Conservation (phyloP, 1,140 invertebrate genomes). For the Drosophila saltans region DNA sequence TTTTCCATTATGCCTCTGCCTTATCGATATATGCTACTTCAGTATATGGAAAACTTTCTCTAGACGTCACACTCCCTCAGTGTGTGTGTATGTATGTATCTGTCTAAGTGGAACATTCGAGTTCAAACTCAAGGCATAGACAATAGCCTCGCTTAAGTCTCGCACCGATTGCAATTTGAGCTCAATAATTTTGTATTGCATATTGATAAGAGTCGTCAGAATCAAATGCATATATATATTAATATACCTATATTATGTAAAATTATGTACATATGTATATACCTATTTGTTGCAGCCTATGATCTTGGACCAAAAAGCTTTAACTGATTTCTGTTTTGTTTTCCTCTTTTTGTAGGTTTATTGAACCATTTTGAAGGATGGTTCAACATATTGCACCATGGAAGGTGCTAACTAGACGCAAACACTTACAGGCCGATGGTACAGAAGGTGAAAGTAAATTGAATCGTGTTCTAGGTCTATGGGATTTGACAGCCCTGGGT, state of each 20-base stretch:
- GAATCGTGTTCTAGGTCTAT: constrained; percentile 86
- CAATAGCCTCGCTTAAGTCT: constrained; percentile 49
- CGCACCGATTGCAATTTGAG: constrained; percentile 59
- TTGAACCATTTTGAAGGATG: constrained; percentile 50
- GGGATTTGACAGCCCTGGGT: constrained; percentile 91
- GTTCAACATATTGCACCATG: constrained; percentile 69
- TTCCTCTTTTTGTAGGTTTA: constrained; percentile 47
- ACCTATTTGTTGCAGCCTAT: constrained; percentile 18
- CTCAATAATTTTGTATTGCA: constrained; percentile 67
- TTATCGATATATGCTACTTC: background rate
- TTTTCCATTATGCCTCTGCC: constrained; percentile 2
- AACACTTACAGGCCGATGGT: constrained; percentile 61
- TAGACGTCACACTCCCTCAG: background rate
- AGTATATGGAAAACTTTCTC: constrained; percentile 26
- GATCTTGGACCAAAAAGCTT: constrained; percentile 36
- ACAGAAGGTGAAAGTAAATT: constrained; percentile 68
- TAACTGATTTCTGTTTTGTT: constrained; percentile 17
- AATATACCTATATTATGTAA: background rate
- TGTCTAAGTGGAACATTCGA: constrained; percentile 47
- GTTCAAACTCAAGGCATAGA: constrained; percentile 44
- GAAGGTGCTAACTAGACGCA: constrained; percentile 78
- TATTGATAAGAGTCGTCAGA: constrained; percentile 44
- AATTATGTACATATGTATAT: constrained; percentile 24
- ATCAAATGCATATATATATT: constrained; percentile 44
- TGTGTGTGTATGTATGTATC: constrained; percentile 29